Evolutionary conservation across 2,888 invertebrate genomes (phyloP).

Genomic region (Dimorphilus gyrociliatus): DNA sequence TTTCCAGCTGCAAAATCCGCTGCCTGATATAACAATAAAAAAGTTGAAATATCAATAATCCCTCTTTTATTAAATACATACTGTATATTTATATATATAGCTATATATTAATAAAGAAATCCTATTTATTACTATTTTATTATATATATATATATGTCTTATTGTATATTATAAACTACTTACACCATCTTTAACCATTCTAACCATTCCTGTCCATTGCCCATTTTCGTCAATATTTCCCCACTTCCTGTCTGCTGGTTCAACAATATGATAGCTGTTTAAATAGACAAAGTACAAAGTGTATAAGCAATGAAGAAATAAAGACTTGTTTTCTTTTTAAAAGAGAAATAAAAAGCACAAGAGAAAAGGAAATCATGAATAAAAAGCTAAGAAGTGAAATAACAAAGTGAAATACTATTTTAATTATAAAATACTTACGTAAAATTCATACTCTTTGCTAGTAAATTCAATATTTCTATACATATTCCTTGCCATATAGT

Average conservation of each 20-base stretch:
- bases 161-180: slow-evolving; percentile 3
- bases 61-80: neutral
- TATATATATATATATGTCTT: neutral
- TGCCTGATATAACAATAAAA: slow-evolving; percentile 5
- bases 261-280: slow-evolving; percentile 8
- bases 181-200: slow-evolving; percentile 10
- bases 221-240: slow-evolving; percentile 8
- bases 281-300: too few species aligned
- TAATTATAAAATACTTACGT: too few species aligned
- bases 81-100: neutral
- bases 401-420: too few species aligned
- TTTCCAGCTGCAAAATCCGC: slow-evolving; percentile 9
- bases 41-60: neutral
- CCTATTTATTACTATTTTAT: neutral
- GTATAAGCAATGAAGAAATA: too few species aligned
- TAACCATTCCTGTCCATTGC: slow-evolving; percentile 12
- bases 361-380: too few species aligned
- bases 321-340: too few species aligned
- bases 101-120: neutral
- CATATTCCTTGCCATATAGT: neutral
- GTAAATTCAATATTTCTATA: slow-evolving; percentile 2
- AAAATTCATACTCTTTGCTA: slow-evolving; percentile 1
- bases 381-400: too few species aligned
- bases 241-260: slow-evolving; percentile 9
- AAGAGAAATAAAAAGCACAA: too few species aligned